phyloP scores from a whole-genome alignment of 2,888 invertebrate species.

The Perizoma flavofasciatum region DNA sequence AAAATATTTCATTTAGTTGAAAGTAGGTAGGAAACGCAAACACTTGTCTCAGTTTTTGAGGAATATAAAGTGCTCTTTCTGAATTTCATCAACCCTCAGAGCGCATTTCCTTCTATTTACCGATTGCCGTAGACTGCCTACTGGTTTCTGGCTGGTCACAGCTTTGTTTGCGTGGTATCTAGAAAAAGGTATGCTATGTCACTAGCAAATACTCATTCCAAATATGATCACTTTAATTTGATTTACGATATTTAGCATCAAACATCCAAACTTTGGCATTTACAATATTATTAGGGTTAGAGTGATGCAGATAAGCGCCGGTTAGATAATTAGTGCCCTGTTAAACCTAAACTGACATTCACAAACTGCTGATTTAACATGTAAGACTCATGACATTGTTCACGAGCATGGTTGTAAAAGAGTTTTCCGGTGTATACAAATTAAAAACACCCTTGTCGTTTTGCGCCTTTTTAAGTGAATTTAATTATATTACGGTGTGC shows the following conservation, averaged over 20 bases:
- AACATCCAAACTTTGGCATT: too few relatives aligned
- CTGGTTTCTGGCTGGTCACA: too few relatives aligned
- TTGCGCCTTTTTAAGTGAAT: constrained; percentile 38
- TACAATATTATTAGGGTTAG: too few relatives aligned
- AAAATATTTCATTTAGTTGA: constrained; percentile 3
- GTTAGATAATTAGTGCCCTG: too few relatives aligned
- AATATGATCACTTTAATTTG: too few relatives aligned
- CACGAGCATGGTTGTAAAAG: constrained; percentile 25
- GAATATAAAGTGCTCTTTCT: constrained; percentile 16
- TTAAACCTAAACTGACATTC: constrained; percentile 23
- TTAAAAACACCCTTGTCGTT: constrained; percentile 36
- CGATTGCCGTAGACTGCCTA: too few relatives aligned
- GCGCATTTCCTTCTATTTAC: too few relatives aligned
- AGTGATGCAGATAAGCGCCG: too few relatives aligned
- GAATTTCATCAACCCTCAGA: neutral
- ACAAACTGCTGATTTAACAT: constrained; percentile 35
- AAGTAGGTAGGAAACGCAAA: neutral
- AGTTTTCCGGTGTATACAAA: constrained; percentile 25
- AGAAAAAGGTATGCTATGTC: too few relatives aligned
- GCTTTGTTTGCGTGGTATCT: too few relatives aligned
- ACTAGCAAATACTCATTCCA: too few relatives aligned
- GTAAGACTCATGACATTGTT: constrained; percentile 30
- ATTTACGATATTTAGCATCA: too few relatives aligned
- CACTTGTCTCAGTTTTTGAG: constrained; percentile 7
- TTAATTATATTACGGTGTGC: constrained; percentile 41